phyloP scores from a whole-genome alignment of 2,113 vertebrate genomes.

The Lathamus discolor region DNA sequence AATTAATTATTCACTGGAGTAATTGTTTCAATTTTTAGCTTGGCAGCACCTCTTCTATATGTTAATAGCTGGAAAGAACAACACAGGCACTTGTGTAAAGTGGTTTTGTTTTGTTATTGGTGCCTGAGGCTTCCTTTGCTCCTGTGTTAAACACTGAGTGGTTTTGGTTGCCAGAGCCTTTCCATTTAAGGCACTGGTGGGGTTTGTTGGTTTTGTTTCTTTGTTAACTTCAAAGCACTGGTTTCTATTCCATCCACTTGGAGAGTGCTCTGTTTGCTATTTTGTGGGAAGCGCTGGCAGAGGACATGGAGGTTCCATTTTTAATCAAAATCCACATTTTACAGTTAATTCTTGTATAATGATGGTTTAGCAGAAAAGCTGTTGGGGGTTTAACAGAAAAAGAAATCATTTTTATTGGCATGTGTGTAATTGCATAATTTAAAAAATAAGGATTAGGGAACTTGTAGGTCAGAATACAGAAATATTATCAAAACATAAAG shows the following conservation, averaged over 20 bases:
- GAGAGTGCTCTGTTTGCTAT: background rate
- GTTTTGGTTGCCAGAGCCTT: background rate
- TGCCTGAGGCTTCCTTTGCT: conserved; percentile 1
- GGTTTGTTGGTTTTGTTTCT: background rate
- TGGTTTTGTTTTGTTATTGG: background rate
- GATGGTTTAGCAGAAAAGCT: background rate
- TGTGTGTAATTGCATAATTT: background rate
- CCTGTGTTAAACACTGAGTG: background rate
- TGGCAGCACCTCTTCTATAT: background rate
- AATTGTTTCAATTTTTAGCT: background rate
- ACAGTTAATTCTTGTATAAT: background rate
- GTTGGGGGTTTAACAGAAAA: background rate
- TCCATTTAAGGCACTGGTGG: background rate
- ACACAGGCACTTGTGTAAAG: background rate
- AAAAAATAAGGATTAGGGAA: background rate
- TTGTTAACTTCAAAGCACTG: background rate
- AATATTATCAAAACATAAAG: background rate
- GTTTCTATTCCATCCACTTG: background rate
- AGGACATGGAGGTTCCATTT: background rate
- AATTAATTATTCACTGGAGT: conserved; percentile 17
- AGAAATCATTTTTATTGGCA: background rate
- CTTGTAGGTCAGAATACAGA: background rate
- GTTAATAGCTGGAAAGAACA: background rate
- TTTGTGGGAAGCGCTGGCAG: background rate
- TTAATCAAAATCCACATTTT: background rate